Percentiles rank a stretch among this genome's conserved stretches.
Evolutionary conservation across 2,113 vertebrate species (phyloP).

Genomic region (Capra hircus): DNA sequence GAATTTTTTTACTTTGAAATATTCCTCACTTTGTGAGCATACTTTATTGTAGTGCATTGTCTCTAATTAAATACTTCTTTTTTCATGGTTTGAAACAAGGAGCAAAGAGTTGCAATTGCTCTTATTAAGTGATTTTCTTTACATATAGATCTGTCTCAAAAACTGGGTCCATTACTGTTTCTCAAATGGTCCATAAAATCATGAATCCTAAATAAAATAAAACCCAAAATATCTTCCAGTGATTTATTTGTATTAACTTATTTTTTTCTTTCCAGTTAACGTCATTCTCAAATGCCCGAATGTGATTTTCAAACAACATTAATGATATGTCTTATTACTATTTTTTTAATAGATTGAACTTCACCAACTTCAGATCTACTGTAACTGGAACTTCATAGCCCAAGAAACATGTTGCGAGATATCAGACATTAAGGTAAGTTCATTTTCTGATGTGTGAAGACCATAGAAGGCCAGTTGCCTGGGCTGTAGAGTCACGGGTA

Average conservation of each 20-base stretch:
- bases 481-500: not conserved
- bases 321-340: constrained; percentile 13
- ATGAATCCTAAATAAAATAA: constrained; percentile 34
- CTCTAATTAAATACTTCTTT: constrained; percentile 1
- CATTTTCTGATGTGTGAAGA: not conserved
- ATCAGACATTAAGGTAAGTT: constrained; percentile 85
- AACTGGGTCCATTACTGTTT: not conserved
- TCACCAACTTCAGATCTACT: constrained; percentile 89
- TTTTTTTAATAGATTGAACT: constrained; percentile 91
- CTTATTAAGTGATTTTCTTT: constrained; percentile 25
- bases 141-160: not conserved
- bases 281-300: not conserved
- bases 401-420: constrained; percentile 91
- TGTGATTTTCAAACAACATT: not conserved
- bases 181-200: constrained; percentile 14
- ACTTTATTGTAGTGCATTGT: not conserved
- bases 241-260: constrained; percentile 1
- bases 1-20: not conserved
- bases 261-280: not conserved
- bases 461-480: not conserved
- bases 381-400: constrained; percentile 85
- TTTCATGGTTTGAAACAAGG: not conserved
- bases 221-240: not conserved
- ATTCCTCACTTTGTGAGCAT: not conserved
- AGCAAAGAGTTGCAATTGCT: not conserved